Evolutionary conservation across 2,113 vertebrate species (phyloP).

Genomic region (Uria aalge): DNA sequence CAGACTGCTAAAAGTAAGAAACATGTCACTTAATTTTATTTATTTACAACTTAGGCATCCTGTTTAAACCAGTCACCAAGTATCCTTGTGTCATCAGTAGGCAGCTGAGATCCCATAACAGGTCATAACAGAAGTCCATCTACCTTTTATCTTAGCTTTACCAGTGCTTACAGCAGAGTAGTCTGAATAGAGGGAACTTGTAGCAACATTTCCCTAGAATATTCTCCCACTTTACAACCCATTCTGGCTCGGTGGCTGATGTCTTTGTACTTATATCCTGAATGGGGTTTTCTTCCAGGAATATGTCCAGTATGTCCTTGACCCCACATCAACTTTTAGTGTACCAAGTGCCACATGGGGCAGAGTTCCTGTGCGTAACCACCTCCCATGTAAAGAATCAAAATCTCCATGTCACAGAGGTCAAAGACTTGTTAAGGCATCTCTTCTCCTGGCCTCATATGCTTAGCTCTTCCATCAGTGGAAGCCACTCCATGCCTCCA

Average conservation of each 20-base stretch:
- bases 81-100: neutral
- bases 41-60: neutral
- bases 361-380: neutral
- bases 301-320: neutral
- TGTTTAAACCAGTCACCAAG: neutral
- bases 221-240: neutral
- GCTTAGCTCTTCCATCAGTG: neutral
- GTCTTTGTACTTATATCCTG: neutral
- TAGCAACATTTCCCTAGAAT: neutral
- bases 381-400: neutral
- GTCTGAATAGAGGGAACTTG: neutral
- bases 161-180: neutral
- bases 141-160: neutral
- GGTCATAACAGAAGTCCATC: neutral
- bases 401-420: neutral
- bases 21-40: neutral
- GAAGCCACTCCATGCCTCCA: neutral
- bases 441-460: neutral
- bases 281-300: neutral
- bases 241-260: neutral
- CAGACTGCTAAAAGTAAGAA: neutral
- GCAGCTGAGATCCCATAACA: neutral
- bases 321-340: neutral
- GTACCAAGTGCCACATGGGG: neutral
- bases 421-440: neutral